These are phyloP conservation scores for Notodonta ziczac DNA, from an alignment of 2,888 invertebrate genomes.

Conservation along the genomic window DNA sequence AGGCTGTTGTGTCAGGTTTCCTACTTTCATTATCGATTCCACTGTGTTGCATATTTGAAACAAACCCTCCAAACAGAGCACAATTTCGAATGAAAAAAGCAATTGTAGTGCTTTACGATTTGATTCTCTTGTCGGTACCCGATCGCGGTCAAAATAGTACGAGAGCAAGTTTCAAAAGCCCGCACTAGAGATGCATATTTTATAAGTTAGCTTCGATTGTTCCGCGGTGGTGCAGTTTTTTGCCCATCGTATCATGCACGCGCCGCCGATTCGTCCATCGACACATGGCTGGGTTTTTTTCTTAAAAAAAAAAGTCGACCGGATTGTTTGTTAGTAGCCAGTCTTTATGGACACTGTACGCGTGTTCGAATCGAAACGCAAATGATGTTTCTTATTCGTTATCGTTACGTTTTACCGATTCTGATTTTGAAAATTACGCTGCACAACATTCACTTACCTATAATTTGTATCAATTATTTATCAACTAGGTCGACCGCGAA, in stretches of 20 bases:
- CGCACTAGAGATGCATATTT: constrained; percentile 77
- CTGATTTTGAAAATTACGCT: no score
- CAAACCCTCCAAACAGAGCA: no score
- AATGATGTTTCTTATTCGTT: not conserved
- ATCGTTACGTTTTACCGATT: not conserved
- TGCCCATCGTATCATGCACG: constrained; percentile 64
- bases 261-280: constrained; percentile 74
- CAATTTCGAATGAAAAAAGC: constrained; percentile 23
- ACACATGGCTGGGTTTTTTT: constrained; percentile 68
- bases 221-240: constrained; percentile 70
- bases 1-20: no score
- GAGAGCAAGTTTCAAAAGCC: constrained; percentile 78
- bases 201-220: constrained; percentile 84
- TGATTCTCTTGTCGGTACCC: constrained; percentile 69
- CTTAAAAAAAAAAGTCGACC: constrained; percentile 61
- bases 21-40: no score
- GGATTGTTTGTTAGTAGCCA: constrained; percentile 66
- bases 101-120: constrained; percentile 50
- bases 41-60: no score
- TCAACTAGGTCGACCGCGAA: no score
- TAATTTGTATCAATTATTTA: no score
- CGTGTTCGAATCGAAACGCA: constrained; percentile 11
- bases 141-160: constrained; percentile 79
- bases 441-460: no score
- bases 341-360: constrained; percentile 46